A percentile compares a stretch with the other conserved stretches of the same genome.
phyloP scores from a whole-genome alignment of 1,140 invertebrate genomes.

The Tachypleus tridentatus region DNA sequence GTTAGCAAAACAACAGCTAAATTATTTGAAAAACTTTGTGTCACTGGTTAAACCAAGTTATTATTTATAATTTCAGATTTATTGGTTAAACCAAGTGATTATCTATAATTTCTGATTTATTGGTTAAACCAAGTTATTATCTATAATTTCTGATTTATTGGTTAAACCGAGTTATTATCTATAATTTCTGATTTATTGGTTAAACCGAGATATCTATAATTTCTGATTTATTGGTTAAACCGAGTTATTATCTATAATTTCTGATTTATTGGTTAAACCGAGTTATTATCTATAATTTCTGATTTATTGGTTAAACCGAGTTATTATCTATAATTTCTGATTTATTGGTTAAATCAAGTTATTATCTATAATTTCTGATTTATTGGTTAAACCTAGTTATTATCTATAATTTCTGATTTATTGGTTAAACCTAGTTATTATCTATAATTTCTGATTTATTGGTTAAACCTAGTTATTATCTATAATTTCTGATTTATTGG shows the following conservation, averaged over 20 bases:
- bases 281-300: too few relatives aligned
- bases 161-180: too few relatives aligned
- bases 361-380: neutral
- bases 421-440: neutral
- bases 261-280: too few relatives aligned
- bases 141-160: slow-evolving; percentile 6
- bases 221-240: too few relatives aligned
- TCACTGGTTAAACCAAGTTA: neutral
- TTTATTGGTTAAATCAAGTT: neutral
- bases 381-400: neutral
- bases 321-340: too few relatives aligned
- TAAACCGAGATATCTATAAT: too few relatives aligned
- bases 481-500: neutral
- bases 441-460: neutral
- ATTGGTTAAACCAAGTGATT: too few relatives aligned
- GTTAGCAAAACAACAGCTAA: too few relatives aligned
- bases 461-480: neutral
- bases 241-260: too few relatives aligned
- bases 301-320: too few relatives aligned
- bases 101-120: slow-evolving; percentile 2
- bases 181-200: slow-evolving; percentile 9
- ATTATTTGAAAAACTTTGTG: too few relatives aligned
- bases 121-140: neutral
- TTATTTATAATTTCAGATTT: too few relatives aligned
- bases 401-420: neutral